Base-by-base conservation (phyloP, 2,113 vertebrate species). In the Pipa parva region DNA sequence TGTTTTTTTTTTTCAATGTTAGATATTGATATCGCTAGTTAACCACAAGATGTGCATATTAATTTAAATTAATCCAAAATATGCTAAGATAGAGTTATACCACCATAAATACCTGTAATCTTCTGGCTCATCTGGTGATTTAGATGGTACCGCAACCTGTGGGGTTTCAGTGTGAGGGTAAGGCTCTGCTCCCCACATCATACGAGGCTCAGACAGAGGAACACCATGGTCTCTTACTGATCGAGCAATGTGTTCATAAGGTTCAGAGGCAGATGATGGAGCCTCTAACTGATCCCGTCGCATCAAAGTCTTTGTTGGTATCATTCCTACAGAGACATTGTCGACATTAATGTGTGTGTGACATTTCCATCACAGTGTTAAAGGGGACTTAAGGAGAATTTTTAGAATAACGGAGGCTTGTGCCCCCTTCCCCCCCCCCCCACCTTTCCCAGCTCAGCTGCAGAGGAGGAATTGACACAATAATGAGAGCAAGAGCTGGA, bases 281-380 rank as follows among this genome's bases (percentile, higher is more conserved):
- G 92, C 90, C 74, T 99, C 97, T 22, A 94, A 84, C 37, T 94
- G 93, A 17, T 99, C 97, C 80, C 97, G 87, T 76, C 95, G 93
- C 71, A 97, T 88, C 63, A 97, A 78, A 18, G 95, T 93, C 69
- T 99, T 99, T 1, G 93, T 90, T 74, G 94, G 88, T 80, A 98
- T 93, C 78, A 97, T 92, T 83, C 95, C 97, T 97, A 66, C 10
- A 50, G 37, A 27, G n/a, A n/a, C n/a, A n/a, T n/a, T n/a, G n/a
- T n/a, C n/a, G n/a, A n/a, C n/a, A n/a, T n/a, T n/a, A n/a, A n/a
- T n/a, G n/a, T n/a, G n/a, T n/a, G n/a, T n/a, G n/a, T n/a, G n/a
- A n/a, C n/a, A n/a, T n/a, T n/a, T n/a, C n/a, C n/a, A n/a, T n/a
- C n/a, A n/a, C n/a, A n/a, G n/a, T n/a, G n/a, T n/a, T n/a, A n/a